Base-by-base conservation (phyloP, 2,113 vertebrate genomes). In the Stercorarius parasiticus region DNA sequence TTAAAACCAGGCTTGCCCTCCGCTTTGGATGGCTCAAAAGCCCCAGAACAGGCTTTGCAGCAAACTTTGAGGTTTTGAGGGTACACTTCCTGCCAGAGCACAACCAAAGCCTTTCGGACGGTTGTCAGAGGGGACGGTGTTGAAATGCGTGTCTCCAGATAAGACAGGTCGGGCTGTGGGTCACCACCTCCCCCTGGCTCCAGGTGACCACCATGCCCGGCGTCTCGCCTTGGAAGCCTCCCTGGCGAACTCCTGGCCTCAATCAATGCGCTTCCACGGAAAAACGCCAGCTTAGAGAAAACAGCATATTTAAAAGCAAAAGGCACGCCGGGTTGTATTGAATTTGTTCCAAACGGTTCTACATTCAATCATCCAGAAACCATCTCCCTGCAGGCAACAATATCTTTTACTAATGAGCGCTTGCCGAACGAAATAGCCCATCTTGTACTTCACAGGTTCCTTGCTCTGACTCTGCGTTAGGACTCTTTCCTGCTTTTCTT, bases 311-410 rank as follows among this genome's bases (percentile, higher is more conserved):
- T 90, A 90, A 87, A 94, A 90, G 74, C 71, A 92, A 93, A 93
- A 94, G 82, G 79, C 79, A 82, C 0, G 1, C 85, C 1, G 12
- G 71, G 66, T 47, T 77, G 95, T 93, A 90, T 67, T 97, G 92
- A 83, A 59, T 86, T 90, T 94, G 66, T 77, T 96, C 93, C 92
- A 93, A 95, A 47, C 2, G 6, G 78, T 85, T 97, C 91, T 93
- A 43, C 62, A 5, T 77, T 85, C 85, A 93, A 61, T 95, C 94
- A 95, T 78, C 78, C 92, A 93, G 90, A 88, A 93, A 80, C 79
- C 65, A 43, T 76, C 66, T 93, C 88, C 93, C 93, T 90, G 88
- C 90, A 79, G 90, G 84, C 78, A 67, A 27, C 89, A 52, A 26
- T 52, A 49, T 79, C 77, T 94, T 84, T 90, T 80, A 73, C 95